Evolutionary conservation across 2,113 vertebrate genomes (phyloP).

Genomic region (Phalacrocorax pelagicus): DNA sequence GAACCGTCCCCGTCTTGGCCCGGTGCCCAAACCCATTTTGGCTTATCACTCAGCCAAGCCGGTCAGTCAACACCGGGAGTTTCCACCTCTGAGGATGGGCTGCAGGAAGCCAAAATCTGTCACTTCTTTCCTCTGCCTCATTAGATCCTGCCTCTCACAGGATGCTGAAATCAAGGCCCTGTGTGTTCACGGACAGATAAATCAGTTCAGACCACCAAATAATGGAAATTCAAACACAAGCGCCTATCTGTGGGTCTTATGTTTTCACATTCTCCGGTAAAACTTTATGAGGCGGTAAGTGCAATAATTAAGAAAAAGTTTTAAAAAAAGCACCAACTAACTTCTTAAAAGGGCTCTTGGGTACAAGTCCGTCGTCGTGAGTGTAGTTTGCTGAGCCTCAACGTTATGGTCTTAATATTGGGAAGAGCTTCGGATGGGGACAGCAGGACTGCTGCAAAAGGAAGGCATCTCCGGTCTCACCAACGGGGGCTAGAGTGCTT

Average conservation of each 20-base stretch:
- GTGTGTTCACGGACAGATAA: not conserved
- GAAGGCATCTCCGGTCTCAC: not conserved
- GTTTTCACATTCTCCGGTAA: not conserved
- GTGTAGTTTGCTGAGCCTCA: not conserved
- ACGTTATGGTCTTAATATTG: accelerated
- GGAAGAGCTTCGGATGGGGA: not conserved
- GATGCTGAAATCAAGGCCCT: conserved; percentile 41
- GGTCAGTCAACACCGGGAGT: conserved; percentile 49
- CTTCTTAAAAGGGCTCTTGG: not conserved
- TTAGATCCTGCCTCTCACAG: conserved; percentile 61
- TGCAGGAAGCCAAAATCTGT: conserved; percentile 67
- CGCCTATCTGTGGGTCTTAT: not conserved
- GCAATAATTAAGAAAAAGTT: not conserved
- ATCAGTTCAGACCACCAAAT: not conserved
- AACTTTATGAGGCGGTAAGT: not conserved
- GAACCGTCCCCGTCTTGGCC: not conserved
- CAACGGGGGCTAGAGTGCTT: accelerated
- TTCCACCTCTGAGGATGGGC: conserved; percentile 44
- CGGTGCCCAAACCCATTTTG: not conserved
- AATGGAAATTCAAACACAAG: not conserved
- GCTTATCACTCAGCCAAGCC: conserved; percentile 51
- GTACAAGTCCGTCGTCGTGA: not conserved
- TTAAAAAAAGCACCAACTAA: not conserved
- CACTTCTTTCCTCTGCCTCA: conserved; percentile 60
- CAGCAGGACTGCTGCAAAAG: not conserved